Percentiles rank a stretch among this genome's conserved stretches.
Evolutionary conservation across 1,140 invertebrate genomes (phyloP).

Genomic region (Solen grandis): DNA sequence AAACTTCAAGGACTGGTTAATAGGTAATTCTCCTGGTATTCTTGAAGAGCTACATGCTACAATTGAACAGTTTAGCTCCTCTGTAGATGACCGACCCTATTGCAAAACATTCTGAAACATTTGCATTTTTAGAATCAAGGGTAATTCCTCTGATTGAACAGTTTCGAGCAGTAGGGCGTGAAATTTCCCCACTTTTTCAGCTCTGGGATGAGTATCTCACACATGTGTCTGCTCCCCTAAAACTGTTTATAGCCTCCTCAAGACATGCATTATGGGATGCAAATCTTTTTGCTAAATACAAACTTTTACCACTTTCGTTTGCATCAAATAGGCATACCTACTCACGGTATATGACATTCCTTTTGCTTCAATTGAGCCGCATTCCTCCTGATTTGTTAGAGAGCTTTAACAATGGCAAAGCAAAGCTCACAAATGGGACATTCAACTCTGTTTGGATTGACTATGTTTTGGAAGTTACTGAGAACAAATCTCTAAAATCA

Average conservation of each 20-base stretch:
- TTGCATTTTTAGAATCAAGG: too few relatives aligned
- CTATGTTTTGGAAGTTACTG: constrained; percentile 31
- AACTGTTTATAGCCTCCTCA: constrained; percentile 9
- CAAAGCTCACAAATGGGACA: constrained; percentile 15
- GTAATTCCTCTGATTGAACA: not conserved
- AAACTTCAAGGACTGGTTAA: too few relatives aligned
- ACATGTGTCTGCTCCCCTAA: constrained; percentile 2
- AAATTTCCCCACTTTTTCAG: constrained; percentile 30
- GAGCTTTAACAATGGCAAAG: constrained; percentile 10
- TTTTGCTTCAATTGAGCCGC: constrained; percentile 15
- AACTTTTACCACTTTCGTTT: constrained; percentile 24
- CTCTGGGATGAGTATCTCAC: constrained; percentile 41
- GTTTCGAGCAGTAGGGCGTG: not conserved
- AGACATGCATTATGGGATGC: constrained; percentile 12
- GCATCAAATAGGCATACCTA: constrained; percentile 14
- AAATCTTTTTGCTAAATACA: constrained; percentile 11
- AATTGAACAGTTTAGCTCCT: too few relatives aligned
- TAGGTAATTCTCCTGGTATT: too few relatives aligned
- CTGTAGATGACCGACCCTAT: too few relatives aligned
- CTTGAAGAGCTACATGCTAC: too few relatives aligned
- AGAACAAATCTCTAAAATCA: constrained; percentile 50
- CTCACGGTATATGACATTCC: constrained; percentile 20
- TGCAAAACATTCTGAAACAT: too few relatives aligned
- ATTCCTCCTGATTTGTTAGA: constrained; percentile 5
- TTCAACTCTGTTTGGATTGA: constrained; percentile 51